Percentiles rank a stretch among this genome's conserved stretches.
Evolutionary conservation across 2,888 invertebrate species (phyloP).

Genomic region (Apodemia hepburni): DNA sequence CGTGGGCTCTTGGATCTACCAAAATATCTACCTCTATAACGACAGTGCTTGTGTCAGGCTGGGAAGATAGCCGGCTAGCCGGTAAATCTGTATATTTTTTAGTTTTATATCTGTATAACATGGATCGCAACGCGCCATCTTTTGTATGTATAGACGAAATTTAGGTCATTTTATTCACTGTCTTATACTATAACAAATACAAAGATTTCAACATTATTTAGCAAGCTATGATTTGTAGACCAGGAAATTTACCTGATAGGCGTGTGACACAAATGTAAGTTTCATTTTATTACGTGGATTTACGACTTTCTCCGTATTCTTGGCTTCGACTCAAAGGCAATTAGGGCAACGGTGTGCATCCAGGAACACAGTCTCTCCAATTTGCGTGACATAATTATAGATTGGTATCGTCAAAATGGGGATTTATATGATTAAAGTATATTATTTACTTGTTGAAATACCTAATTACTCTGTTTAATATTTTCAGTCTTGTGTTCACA

Average conservation of each 20-base stretch:
- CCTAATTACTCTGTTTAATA: background rate
- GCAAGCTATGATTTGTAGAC: background rate
- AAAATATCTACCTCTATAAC: too few species aligned
- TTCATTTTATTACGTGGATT: constrained; percentile 26
- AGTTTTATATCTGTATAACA: too few species aligned
- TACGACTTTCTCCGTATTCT: constrained; percentile 65
- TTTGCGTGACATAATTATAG: constrained; percentile 16
- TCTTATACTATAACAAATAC: constrained; percentile 23
- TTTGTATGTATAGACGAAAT: too few species aligned
- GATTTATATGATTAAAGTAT: constrained; percentile 9
- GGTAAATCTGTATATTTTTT: too few species aligned
- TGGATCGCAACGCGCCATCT: too few species aligned
- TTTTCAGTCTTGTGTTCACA: background rate
- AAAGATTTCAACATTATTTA: background rate
- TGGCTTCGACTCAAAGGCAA: constrained; percentile 67
- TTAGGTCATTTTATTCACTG: too few species aligned
- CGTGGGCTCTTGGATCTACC: too few species aligned
- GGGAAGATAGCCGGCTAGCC: too few species aligned
- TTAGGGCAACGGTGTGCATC: constrained; percentile 49
- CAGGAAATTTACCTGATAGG: constrained; percentile 17
- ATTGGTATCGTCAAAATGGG: background rate
- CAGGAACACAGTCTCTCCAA: constrained; percentile 52
- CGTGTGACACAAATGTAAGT: constrained; percentile 16
- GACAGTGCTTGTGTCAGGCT: too few species aligned
- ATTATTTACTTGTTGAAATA: constrained; percentile 4